Evolutionary conservation across 2,113 vertebrate genomes (phyloP), one percentile per base, ranked within the genome.

Genomic region (Eurystomus gularis): DNA sequence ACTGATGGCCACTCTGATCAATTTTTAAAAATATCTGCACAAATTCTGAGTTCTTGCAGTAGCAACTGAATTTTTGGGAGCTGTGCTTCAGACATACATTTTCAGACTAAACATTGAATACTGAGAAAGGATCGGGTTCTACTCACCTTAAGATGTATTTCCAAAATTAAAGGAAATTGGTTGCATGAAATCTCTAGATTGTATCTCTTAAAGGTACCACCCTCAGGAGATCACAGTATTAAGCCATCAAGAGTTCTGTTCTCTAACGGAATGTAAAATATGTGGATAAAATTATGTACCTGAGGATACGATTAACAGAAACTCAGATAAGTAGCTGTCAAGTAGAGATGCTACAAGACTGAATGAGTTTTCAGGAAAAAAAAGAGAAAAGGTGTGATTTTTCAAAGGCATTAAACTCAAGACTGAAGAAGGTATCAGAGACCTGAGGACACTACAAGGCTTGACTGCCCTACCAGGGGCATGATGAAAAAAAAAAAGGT

Each of bases 361-460:
- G 29, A 40, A 4, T 17, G 3, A 35, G 16, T 28, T 37, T 88
- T 77, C 25, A 39, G 9, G 9, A 62, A 46, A 48, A 64, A 48
- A 37, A 64, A 19, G 29, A 23, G 15, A n/a, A 31, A 58, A 29
- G 28, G 1, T 0, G 1, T 57, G 5, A 3, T 24, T 52, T 62
- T 58, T 62, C 55, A 40, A 51, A 80, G 35, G 3, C 35, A 23
- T 76, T 68, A 28, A 26, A 69, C 44, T 70, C 10, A 49, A 61
- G 42, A 2, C 24, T 70, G 25, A 46, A 51, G 17, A 70, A 68
- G 13, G 13, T 66, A 26, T 33, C 13, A 29, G 14, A 48, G 15
- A 13, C 39, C 31, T 39, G 44, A 80, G 19, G 7, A 3, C 5
- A 54, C 10, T 24, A 44, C 5, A 11, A 82, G 35, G 17, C 25